Evolutionary conservation across 2,113 vertebrate genomes (phyloP), one percentile per base, ranked within the genome.

Genomic region (Brienomyrus brachyistius): DNA sequence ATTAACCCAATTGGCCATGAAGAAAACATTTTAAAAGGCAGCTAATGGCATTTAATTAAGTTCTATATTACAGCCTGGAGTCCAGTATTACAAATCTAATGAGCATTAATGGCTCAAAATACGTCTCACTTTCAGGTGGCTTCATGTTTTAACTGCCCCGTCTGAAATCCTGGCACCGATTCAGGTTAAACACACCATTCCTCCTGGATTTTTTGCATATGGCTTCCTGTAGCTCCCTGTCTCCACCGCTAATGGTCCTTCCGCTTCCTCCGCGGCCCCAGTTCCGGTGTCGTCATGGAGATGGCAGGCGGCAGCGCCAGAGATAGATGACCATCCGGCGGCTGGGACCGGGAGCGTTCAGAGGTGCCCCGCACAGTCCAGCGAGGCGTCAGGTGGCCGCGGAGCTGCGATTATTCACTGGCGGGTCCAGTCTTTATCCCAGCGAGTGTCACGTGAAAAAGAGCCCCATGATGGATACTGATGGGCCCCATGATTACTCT

Each of bases 401-500:
- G 88, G 92, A 90, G 94, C 91, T 31, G 70, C 94, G 94, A 97
- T 98, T 94, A 97, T 97, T 98, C 97, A 97, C 94, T 90, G 94
- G 95, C 95, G 95, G 74, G 92, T 88, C 89, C 91, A 91, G 92
- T 93, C 93, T 93, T 94, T 94, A 94, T 94, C 95, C 94, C 43
- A 92, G 94, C 94, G 93, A 96, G 92, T 95, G 87, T 88, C 87
- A 66, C 62, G 87, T 94, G 94, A 93, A 94, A 96, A 97, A 95
- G 95, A 91, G 91, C 93, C 74, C 89, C 91, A 93, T 97, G 96
- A 97, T 96, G 95, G 96, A 98, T 98, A 96, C 95, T 96, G 74
- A 80, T 80, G 35, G 74, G 35, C 6, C 94, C 93, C 95, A 98
- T 98, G 97, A 98, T 97, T 95, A 96, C 95, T 98, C 97, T 97